Evolutionary conservation across 2,113 vertebrate genomes (phyloP).

Genomic region (Melanocharis versteri): DNA sequence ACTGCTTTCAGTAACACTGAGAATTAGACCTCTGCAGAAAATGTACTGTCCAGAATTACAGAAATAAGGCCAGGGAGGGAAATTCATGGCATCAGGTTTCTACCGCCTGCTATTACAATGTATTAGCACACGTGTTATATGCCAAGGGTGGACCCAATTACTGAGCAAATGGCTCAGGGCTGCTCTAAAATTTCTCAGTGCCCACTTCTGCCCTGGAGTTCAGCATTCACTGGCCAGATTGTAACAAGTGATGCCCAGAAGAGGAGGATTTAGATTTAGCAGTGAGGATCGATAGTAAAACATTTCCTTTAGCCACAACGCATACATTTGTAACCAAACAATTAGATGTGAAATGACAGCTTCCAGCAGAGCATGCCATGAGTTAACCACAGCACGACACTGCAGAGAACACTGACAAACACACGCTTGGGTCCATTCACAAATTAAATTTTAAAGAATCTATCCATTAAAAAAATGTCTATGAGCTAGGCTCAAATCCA

Average conservation of each 20-base stretch:
- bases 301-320: neutral
- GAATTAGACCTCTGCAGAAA: neutral
- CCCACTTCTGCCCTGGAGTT: neutral
- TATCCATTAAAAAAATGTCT: neutral
- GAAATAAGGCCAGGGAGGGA: neutral
- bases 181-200: neutral
- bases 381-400: neutral
- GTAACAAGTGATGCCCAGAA: neutral
- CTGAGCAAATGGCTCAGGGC: neutral
- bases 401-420: neutral
- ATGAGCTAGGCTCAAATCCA: neutral
- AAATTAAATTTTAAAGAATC: slow-evolving; percentile 10
- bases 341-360: neutral
- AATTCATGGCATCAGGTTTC: neutral
- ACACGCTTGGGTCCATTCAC: neutral
- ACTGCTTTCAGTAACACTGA: neutral
- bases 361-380: neutral
- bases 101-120: fast-evolving
- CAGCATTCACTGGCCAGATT: neutral
- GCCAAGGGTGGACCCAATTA: neutral
- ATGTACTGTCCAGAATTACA: neutral
- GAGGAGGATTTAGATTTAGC: neutral
- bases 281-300: neutral
- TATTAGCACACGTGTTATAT: fast-evolving
- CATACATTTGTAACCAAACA: neutral